A percentile compares a stretch with the other conserved stretches of the same genome.
phyloP scores from a whole-genome alignment of 2,113 vertebrate species.

The Laticauda laticaudata region DNA sequence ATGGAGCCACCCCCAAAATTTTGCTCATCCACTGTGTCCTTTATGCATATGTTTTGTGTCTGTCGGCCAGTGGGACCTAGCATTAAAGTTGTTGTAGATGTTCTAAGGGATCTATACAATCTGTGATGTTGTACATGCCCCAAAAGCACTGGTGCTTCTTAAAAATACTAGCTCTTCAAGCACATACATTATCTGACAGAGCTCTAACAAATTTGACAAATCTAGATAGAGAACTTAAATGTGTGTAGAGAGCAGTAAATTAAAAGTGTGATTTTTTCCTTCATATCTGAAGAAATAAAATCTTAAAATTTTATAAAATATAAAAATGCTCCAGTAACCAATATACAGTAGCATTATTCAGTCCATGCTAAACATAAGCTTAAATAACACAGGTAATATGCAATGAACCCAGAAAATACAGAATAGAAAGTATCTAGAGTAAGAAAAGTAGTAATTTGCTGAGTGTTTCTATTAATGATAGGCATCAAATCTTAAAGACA shows the following conservation, averaged over 20 bases:
- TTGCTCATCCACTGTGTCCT: too few relatives aligned
- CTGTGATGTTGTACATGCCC: background rate
- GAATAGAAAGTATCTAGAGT: background rate
- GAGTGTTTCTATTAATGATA: background rate
- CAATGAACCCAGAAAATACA: background rate
- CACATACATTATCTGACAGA: background rate
- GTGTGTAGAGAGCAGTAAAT: background rate
- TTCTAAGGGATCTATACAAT: background rate
- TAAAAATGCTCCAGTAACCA: background rate
- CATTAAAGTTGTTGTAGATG: too few relatives aligned
- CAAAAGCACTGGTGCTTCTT: background rate
- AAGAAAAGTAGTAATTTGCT: background rate
- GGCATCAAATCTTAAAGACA: background rate
- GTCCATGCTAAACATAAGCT: background rate
- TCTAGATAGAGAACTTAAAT: background rate
- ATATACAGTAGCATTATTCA: background rate
- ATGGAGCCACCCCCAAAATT: too few relatives aligned
- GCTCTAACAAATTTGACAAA: background rate
- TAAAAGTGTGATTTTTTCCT: background rate
- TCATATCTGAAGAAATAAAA: background rate
- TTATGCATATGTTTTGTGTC: too few relatives aligned
- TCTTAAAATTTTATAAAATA: background rate
- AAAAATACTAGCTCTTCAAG: background rate
- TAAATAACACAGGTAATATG: background rate
- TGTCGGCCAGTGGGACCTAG: too few relatives aligned